These are phyloP conservation scores for Sialia sialis DNA, from an alignment of 2,113 vertebrate species.

Conservation along the genomic window DNA sequence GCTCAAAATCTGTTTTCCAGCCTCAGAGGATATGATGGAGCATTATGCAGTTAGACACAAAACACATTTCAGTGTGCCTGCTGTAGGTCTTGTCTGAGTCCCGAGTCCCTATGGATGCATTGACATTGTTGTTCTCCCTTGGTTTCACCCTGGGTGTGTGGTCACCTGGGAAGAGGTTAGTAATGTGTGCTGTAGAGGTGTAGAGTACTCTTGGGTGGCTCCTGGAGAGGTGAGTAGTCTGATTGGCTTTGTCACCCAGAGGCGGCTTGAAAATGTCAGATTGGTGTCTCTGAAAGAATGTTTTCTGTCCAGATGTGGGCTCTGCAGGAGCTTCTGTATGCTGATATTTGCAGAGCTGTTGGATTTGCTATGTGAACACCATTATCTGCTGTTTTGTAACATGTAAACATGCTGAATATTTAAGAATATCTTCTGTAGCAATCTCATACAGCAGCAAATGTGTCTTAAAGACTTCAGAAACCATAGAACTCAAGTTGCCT, in stretches of 20 bases:
- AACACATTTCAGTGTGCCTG: background rate
- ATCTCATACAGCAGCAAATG: background rate
- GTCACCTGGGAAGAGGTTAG: background rate
- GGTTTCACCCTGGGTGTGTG: background rate
- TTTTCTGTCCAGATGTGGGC: background rate
- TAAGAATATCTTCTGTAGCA: background rate
- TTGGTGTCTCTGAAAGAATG: background rate
- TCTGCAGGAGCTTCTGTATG: background rate
- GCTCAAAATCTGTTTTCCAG: background rate
- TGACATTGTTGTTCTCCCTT: background rate
- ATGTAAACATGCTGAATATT: background rate
- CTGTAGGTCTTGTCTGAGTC: background rate
- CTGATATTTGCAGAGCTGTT: background rate
- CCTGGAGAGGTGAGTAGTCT: background rate
- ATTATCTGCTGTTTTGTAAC: background rate
- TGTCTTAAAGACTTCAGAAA: background rate
- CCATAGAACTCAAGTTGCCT: background rate
- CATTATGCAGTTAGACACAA: background rate
- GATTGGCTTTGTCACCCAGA: background rate
- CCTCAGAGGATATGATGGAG: fast-evolving
- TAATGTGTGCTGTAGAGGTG: background rate
- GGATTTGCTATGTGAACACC: background rate
- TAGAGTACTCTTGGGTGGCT: background rate
- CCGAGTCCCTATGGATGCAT: background rate
- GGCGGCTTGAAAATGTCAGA: background rate